phyloP scores from a whole-genome alignment of 2,797 vertebrate species.

The Octomys mimax region DNA sequence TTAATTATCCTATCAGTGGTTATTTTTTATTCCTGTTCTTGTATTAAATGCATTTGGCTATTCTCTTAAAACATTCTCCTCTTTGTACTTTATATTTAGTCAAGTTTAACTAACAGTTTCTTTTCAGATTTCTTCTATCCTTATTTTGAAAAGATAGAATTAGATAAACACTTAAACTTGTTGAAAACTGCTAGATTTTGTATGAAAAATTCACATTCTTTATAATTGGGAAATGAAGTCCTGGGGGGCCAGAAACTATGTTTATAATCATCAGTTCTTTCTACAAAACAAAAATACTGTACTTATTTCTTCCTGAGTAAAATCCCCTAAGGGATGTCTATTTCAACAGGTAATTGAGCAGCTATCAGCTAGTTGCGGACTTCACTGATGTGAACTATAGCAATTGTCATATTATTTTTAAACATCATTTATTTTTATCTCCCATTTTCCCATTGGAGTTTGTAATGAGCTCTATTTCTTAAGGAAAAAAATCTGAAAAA shows the following conservation, averaged over 20 bases:
- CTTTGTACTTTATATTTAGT: neutral
- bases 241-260: neutral
- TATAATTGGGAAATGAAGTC: conserved; percentile 24
- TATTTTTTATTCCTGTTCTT: neutral
- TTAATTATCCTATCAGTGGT: neutral
- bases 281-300: conserved; percentile 47
- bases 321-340: neutral
- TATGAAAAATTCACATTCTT: conserved; percentile 55
- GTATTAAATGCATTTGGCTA: neutral
- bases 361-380: neutral
- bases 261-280: conserved; percentile 25
- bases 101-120: neutral
- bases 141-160: conserved; percentile 38
- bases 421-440: conserved; percentile 40
- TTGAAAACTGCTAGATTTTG: conserved; percentile 46
- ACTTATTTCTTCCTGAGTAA: neutral
- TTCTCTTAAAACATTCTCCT: neutral
- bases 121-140: neutral
- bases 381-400: conserved; percentile 17
- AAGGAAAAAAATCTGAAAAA: neutral
- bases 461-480: conserved; percentile 44
- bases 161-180: neutral
- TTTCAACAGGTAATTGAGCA: conserved; percentile 25
- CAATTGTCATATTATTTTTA: conserved; percentile 42
- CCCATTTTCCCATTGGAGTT: neutral